These are phyloP conservation scores for Thysanoteuthis rhombus DNA, from an alignment of 2,888 invertebrate species.

Conservation along the genomic window DNA sequence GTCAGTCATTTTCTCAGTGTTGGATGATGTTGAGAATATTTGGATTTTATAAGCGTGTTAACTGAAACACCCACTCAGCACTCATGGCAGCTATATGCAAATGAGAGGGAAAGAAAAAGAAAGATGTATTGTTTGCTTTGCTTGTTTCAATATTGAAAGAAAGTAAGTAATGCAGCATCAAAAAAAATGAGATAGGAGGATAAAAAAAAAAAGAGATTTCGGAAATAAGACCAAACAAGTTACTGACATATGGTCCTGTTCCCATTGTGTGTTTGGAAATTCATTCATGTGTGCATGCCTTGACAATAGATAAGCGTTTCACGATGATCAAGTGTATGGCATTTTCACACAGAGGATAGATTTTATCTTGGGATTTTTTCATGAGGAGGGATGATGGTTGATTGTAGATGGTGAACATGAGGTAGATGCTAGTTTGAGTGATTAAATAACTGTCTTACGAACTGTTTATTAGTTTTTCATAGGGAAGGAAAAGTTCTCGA, in stretches of 20 bases:
- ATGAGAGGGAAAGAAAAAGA: neutral
- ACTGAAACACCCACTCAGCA: too few species aligned
- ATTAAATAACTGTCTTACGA: neutral
- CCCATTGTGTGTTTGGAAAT: neutral
- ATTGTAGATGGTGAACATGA: neutral
- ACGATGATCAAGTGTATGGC: neutral
- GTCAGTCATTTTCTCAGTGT: too few species aligned
- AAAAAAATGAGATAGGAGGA: too few species aligned
- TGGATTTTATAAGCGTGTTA: too few species aligned
- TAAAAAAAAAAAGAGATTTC: neutral
- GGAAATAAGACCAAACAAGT: neutral
- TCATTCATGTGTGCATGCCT: neutral
- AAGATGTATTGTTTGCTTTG: neutral
- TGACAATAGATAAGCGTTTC: neutral
- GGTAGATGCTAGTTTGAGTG: neutral
- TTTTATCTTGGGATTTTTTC: slow-evolving; percentile 1
- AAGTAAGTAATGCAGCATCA: neutral
- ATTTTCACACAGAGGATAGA: neutral
- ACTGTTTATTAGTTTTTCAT: neutral
- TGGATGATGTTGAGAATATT: too few species aligned
- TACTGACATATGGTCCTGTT: neutral
- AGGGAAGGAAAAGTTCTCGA: too few species aligned
- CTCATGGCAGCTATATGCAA: neutral
- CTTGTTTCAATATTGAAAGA: neutral
- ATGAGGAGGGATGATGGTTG: neutral